These are phyloP conservation scores for Proteles cristata DNA, from an alignment of 2,113 vertebrate species.

Conservation along the genomic window DNA sequence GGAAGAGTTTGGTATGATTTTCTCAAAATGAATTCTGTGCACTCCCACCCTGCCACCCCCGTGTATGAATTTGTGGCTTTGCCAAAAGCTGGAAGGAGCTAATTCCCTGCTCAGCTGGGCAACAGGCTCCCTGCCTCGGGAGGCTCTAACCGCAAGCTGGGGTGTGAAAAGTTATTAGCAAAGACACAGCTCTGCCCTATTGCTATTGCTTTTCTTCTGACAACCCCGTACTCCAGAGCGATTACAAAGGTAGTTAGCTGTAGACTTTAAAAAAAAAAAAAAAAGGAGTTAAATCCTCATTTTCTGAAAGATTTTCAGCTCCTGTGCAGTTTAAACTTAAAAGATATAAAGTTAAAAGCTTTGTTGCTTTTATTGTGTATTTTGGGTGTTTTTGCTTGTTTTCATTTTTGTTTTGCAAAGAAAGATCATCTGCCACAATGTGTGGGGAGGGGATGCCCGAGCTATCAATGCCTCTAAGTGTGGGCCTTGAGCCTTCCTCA, in stretches of 20 bases:
- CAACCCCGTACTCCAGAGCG: background rate
- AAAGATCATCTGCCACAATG: background rate
- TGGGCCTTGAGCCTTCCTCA: no score
- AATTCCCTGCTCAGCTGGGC: constrained; percentile 64
- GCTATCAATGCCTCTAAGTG: background rate
- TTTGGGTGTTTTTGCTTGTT: no score
- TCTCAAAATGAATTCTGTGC: constrained; percentile 48
- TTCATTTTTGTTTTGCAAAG: background rate
- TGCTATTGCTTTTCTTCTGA: background rate
- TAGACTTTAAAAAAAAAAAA: background rate
- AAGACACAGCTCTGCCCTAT: background rate
- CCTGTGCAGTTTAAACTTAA: background rate
- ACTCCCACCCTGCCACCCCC: background rate
- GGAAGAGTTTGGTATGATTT: background rate
- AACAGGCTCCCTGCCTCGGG: background rate
- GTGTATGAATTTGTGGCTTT: constrained; percentile 35
- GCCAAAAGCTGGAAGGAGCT: constrained; percentile 14
- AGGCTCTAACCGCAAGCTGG: constrained; percentile 19
- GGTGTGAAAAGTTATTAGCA: constrained; percentile 53
- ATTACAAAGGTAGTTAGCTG: background rate
- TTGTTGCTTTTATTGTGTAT: background rate
- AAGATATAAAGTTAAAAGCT: background rate
- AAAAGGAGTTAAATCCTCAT: background rate
- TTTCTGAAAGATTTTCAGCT: background rate
- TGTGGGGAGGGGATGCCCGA: fast-evolving